These are phyloP conservation scores for Melinaea marsaeus DNA, from an alignment of 2,888 invertebrate genomes.

Conservation along the genomic window DNA sequence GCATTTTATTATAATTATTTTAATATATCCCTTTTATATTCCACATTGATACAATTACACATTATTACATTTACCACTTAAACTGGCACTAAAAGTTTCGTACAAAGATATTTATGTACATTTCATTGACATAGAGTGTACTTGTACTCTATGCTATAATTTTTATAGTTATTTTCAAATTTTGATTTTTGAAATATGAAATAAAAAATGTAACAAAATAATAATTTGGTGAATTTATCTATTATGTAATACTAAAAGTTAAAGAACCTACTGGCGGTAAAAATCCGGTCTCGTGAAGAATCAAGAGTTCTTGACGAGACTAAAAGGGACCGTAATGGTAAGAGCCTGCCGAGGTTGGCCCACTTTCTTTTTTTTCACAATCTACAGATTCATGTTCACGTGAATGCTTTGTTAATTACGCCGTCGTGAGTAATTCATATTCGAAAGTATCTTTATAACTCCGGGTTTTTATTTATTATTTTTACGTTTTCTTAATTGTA, in stretches of 20 bases:
- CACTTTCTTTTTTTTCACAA: conserved; percentile 18
- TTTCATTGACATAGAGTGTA: no score
- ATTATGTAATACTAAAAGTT: conserved; percentile 4
- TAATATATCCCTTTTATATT: conserved; percentile 16
- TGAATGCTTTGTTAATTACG: conserved; percentile 14
- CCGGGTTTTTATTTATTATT: neutral
- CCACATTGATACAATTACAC: conserved; percentile 3
- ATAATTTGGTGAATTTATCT: neutral
- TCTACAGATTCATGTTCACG: conserved; percentile 20
- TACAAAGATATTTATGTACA: no score
- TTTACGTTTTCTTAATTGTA: neutral
- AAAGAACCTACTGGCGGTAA: conserved; percentile 55
- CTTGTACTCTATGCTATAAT: no score
- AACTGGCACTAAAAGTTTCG: neutral
- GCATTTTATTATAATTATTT: conserved; percentile 20
- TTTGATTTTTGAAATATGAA: no score
- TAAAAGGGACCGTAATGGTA: conserved; percentile 54
- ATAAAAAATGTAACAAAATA: no score
- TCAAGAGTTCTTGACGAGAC: conserved; percentile 51
- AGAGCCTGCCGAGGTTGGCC: conserved; percentile 23
- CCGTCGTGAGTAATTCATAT: conserved; percentile 3
- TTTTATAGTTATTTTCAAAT: no score
- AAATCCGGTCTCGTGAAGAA: conserved; percentile 59
- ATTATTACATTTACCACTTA: neutral
- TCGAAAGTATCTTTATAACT: conserved; percentile 1